A percentile compares a stretch with the other conserved stretches of the same genome.
These are phyloP conservation scores for Salpingus planirostris DNA, from an alignment of 2,888 invertebrate species.

Conservation along the genomic window DNA sequence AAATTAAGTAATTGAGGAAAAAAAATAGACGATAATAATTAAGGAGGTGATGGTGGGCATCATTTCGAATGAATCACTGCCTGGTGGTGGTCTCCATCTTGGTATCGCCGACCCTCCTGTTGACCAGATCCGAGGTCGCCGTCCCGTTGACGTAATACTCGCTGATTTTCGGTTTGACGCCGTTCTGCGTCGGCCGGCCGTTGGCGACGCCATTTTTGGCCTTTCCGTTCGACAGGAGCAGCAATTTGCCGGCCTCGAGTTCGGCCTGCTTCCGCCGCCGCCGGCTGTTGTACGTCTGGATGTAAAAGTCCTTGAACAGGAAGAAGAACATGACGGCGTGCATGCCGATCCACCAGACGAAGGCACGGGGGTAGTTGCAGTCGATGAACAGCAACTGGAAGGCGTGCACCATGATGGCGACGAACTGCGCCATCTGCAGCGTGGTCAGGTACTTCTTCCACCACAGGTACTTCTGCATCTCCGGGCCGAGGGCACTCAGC, in stretches of 20 bases:
- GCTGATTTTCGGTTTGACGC: constrained; percentile 33
- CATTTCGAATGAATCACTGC: constrained; percentile 29
- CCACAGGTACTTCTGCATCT: constrained; percentile 80
- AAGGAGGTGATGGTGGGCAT: too few relatives aligned
- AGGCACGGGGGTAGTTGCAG: constrained; percentile 88
- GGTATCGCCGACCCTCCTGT: too few relatives aligned
- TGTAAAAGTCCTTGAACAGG: constrained; percentile 92
- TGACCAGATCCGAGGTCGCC: too few relatives aligned
- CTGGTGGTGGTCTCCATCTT: too few relatives aligned
- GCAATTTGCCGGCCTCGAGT: constrained; percentile 18
- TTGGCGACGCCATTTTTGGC: constrained; percentile 10
- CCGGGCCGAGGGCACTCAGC: constrained; percentile 83
- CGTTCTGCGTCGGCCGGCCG: too few relatives aligned
- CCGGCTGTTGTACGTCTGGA: constrained; percentile 47
- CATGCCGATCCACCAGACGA: constrained; percentile 93
- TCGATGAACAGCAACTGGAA: constrained; percentile 86
- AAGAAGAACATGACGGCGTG: constrained; percentile 95
- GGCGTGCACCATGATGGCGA: constrained; percentile 84
- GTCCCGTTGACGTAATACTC: too few relatives aligned
- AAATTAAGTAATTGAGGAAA: constrained; percentile 9
- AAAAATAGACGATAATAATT: too few relatives aligned
- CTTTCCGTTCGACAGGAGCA: constrained; percentile 13
- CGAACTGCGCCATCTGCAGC: constrained; percentile 90
- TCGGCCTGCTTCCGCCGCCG: constrained; percentile 17
- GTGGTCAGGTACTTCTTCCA: constrained; percentile 93